phyloP scores from a whole-genome alignment of 2,888 invertebrate species.

The Amiota communis region DNA sequence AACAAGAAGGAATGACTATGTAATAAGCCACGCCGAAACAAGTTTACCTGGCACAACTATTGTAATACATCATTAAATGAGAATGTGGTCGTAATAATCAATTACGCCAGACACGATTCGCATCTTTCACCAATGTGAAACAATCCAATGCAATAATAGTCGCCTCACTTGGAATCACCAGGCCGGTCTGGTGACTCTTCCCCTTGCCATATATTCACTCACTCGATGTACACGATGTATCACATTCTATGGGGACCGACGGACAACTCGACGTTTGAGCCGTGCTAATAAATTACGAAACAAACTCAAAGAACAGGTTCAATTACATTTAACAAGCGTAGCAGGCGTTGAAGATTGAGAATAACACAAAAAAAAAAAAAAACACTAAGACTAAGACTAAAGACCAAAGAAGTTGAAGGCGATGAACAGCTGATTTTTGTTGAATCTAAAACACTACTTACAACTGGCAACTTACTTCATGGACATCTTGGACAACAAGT shows the following conservation, averaged over 20 bases:
- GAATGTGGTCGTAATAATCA: slow-evolving; percentile 65
- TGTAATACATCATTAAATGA: slow-evolving; percentile 64
- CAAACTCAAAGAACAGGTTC: slow-evolving; percentile 63
- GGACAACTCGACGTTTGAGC: slow-evolving; percentile 48
- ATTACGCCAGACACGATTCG: slow-evolving; percentile 66
- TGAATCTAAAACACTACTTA: no score
- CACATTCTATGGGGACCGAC: slow-evolving; percentile 33
- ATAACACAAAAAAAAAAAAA: no score
- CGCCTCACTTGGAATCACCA: slow-evolving; percentile 40
- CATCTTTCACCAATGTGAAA: slow-evolving; percentile 55
- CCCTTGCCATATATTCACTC: slow-evolving; percentile 32
- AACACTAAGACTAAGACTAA: neutral
- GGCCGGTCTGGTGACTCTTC: slow-evolving; percentile 31
- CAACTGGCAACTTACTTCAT: neutral
- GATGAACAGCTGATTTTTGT: neutral
- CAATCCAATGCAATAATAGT: slow-evolving; percentile 40
- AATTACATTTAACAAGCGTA: slow-evolving; percentile 66
- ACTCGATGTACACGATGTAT: no score
- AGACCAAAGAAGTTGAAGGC: neutral
- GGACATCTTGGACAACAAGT: neutral
- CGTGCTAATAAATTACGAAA: slow-evolving; percentile 66
- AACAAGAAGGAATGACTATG: slow-evolving; percentile 3
- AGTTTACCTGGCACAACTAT: slow-evolving; percentile 43
- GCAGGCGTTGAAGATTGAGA: slow-evolving; percentile 39
- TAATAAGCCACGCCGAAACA: slow-evolving; percentile 21